A percentile compares a stretch with the other conserved stretches of the same genome.
Evolutionary conservation across 2,113 vertebrate genomes (phyloP).

Genomic region (Mus pahari): DNA sequence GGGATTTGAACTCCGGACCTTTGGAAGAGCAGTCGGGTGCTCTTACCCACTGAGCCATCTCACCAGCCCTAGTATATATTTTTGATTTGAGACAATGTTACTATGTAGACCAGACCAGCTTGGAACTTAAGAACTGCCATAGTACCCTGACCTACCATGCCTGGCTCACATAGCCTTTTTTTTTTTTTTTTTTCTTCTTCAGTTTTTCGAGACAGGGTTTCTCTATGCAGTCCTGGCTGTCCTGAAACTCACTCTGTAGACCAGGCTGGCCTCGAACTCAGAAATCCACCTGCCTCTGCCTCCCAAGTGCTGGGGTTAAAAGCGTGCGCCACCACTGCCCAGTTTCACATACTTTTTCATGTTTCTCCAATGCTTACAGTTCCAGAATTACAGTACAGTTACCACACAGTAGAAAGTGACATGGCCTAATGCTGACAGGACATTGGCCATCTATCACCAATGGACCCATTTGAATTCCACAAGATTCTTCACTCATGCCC

Average conservation of each 20-base stretch:
- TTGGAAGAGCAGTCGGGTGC: too few species aligned
- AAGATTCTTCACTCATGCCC: background rate
- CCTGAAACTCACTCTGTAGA: too few species aligned
- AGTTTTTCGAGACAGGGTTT: too few species aligned
- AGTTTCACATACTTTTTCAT: background rate
- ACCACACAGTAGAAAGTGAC: background rate
- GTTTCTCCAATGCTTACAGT: conserved; percentile 9
- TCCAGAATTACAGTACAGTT: conserved; percentile 1
- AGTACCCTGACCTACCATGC: background rate
- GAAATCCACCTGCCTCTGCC: too few species aligned
- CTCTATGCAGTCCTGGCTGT: too few species aligned
- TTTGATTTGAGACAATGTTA: background rate
- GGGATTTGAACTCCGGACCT: too few species aligned
- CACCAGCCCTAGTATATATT: too few species aligned
- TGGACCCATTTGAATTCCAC: background rate
- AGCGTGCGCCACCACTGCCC: too few species aligned
- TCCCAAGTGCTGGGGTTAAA: too few species aligned
- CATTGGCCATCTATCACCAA: background rate
- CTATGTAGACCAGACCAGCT: background rate
- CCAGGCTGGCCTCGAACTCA: too few species aligned
- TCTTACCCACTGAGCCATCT: too few species aligned
- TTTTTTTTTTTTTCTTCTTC: too few species aligned
- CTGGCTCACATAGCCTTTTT: background rate
- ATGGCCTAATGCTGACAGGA: background rate
- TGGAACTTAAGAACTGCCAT: background rate